phyloP scores from a whole-genome alignment of 2,113 vertebrate genomes.

The Desmodus rotundus region DNA sequence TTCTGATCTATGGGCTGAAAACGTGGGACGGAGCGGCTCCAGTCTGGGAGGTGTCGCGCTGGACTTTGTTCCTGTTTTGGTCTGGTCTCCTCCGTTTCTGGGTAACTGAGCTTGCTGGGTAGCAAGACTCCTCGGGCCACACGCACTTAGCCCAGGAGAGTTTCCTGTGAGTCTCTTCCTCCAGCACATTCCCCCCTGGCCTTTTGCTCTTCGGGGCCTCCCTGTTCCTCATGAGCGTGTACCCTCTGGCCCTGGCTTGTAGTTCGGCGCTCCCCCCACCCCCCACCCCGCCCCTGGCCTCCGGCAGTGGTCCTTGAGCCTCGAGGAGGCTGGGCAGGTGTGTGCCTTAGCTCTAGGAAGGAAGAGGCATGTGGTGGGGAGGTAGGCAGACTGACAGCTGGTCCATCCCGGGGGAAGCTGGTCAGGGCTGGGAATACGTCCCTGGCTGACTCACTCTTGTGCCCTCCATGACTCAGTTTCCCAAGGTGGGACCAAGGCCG shows the following conservation, averaged over 20 bases:
- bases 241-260: not conserved
- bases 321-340: not conserved
- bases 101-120: not conserved
- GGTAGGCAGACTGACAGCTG: not conserved
- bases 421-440: not conserved
- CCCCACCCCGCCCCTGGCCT: too few relatives aligned
- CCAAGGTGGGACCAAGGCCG: slow-evolving; percentile 52
- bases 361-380: not conserved
- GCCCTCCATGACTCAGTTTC: slow-evolving; percentile 64
- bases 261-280: too few relatives aligned
- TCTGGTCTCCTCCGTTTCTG: not conserved
- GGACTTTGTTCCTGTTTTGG: slow-evolving; percentile 4
- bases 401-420: not conserved
- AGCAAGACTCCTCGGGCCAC: not conserved
- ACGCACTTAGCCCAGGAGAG: not conserved
- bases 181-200: not conserved
- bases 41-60: not conserved
- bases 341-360: not conserved
- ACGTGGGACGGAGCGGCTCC: not conserved
- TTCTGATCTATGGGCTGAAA: not conserved
- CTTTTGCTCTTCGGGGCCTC: not conserved
- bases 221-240: not conserved
- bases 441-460: slow-evolving; percentile 16
- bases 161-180: not conserved
- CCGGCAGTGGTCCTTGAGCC: not conserved